These are phyloP conservation scores for Hydropotes inermis DNA, from an alignment of 2,113 vertebrate genomes.

Conservation along the genomic window DNA sequence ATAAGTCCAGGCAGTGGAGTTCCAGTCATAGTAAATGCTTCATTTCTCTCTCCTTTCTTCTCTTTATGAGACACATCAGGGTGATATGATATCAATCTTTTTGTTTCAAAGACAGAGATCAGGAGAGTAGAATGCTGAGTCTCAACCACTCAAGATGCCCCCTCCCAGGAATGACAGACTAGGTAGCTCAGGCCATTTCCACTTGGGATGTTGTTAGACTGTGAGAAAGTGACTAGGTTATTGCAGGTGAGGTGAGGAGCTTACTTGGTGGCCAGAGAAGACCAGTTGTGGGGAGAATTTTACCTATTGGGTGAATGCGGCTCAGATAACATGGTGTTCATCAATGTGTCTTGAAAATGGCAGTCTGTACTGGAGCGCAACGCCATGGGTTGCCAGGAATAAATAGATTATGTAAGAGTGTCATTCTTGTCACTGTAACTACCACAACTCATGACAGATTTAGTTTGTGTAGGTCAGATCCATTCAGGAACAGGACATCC, in stretches of 20 bases:
- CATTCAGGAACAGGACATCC: background rate
- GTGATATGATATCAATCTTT: background rate
- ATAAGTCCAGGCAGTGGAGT: slow-evolving; percentile 12
- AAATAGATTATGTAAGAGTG: background rate
- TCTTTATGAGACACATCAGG: background rate
- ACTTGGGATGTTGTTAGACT: background rate
- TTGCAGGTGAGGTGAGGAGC: background rate
- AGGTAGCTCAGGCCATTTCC: background rate
- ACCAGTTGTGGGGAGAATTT: background rate
- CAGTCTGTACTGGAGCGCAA: background rate
- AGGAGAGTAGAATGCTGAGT: background rate
- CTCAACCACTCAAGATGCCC: background rate
- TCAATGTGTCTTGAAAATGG: background rate
- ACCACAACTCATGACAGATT: background rate
- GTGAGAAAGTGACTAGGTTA: background rate
- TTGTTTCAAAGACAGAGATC: slow-evolving; percentile 24
- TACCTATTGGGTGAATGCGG: background rate
- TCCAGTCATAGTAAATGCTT: background rate
- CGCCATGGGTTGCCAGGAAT: background rate
- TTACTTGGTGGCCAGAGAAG: background rate
- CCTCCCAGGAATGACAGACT: background rate
- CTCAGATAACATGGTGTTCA: background rate
- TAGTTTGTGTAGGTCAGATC: background rate
- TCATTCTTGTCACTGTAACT: background rate
- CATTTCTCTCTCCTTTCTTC: slow-evolving; percentile 56